Evolutionary conservation across 2,888 invertebrate species (phyloP).

Genomic region (Anorthoa munda): DNA sequence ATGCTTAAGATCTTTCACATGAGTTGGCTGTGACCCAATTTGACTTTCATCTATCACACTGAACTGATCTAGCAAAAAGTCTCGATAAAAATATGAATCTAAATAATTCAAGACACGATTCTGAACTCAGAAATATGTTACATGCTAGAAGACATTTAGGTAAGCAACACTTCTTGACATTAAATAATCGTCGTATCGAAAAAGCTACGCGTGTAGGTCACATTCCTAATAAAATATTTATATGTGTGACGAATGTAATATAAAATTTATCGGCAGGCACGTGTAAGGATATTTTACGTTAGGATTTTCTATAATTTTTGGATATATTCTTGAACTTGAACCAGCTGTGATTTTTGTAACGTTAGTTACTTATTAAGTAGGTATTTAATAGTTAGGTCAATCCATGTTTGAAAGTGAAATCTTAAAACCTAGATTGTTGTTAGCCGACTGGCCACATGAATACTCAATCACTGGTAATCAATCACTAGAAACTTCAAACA

Average conservation of each 20-base stretch:
- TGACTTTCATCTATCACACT: too few species aligned
- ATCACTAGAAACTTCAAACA: neutral
- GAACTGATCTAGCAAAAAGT: neutral
- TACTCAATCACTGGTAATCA: constrained; percentile 5
- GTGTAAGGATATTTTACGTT: constrained; percentile 10
- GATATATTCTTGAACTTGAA: constrained; percentile 2
- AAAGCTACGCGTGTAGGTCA: constrained; percentile 25
- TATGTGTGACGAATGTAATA: constrained; percentile 12
- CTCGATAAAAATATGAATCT: neutral
- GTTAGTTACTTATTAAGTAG: neutral
- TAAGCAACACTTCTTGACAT: constrained; percentile 22
- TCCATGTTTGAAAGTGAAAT: constrained; percentile 22
- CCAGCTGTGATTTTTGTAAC: neutral
- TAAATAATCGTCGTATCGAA: constrained; percentile 22
- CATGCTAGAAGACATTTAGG: neutral
- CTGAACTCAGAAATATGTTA: neutral
- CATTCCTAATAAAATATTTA: constrained; percentile 40
- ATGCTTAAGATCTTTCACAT: neutral
- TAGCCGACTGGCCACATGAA: neutral
- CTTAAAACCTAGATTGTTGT: constrained; percentile 1
- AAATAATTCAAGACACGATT: neutral
- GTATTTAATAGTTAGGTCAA: neutral
- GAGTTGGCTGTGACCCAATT: neutral
- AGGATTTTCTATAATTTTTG: neutral
- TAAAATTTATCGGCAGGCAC: constrained; percentile 25